Conservation (phyloP, 2,113 vertebrate species). For the Scomber scombrus region DNA sequence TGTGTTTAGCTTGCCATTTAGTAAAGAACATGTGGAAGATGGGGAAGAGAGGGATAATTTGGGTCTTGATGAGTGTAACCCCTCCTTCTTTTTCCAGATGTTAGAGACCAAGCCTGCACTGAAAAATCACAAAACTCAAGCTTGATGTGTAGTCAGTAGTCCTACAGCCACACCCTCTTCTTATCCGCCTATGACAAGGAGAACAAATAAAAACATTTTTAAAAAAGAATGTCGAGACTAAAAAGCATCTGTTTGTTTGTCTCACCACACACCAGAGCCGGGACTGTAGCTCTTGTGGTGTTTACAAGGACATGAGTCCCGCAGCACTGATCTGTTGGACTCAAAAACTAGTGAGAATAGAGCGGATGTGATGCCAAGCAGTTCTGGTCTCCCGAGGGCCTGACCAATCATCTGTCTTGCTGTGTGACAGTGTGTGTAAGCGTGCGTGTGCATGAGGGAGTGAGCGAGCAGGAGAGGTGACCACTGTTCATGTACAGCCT, state of each 20-base stretch:
- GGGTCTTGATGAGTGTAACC: slow-evolving; percentile 47
- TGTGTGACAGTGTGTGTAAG: slow-evolving; percentile 33
- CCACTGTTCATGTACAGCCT: slow-evolving; percentile 80
- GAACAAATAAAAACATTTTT: slow-evolving; percentile 12
- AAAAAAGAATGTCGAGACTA: slow-evolving; percentile 47
- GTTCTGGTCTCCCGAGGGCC: slow-evolving; percentile 55
- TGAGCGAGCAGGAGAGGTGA: slow-evolving; percentile 65
- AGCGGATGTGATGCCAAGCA: slow-evolving; percentile 42
- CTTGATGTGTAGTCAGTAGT: slow-evolving; percentile 75
- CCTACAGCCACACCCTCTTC: slow-evolving; percentile 62
- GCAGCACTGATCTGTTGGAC: slow-evolving; percentile 44
- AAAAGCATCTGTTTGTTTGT: slow-evolving; percentile 42
- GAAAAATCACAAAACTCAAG: slow-evolving; percentile 76
- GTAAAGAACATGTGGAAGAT: slow-evolving; percentile 74
- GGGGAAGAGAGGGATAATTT: slow-evolving; percentile 36
- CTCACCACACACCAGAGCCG: slow-evolving; percentile 65
- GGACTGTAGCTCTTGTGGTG: slow-evolving; percentile 71
- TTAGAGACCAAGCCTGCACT: slow-evolving; percentile 84
- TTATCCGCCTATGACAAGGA: slow-evolving; percentile 47
- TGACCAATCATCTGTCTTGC: slow-evolving; percentile 53
- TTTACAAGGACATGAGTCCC: slow-evolving; percentile 55
- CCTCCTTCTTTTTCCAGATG: slow-evolving; percentile 57
- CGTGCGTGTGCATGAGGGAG: slow-evolving; percentile 38
- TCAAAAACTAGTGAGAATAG: slow-evolving; percentile 36
- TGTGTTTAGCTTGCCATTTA: slow-evolving; percentile 76